Base-by-base conservation (phyloP, 2,113 vertebrate genomes). In the Eublepharis macularius region DNA sequence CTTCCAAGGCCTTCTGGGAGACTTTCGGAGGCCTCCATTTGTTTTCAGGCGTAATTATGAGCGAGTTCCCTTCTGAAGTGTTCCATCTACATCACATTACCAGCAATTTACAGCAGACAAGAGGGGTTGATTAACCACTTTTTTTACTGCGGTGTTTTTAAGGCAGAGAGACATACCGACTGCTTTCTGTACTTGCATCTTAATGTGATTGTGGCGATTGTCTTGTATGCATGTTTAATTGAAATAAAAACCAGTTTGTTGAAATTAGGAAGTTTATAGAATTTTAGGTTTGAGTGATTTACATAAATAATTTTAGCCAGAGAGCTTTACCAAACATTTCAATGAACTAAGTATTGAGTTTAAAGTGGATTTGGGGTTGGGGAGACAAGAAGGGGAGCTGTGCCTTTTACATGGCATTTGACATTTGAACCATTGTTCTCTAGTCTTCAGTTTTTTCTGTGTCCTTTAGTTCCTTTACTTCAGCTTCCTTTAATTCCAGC, bases 381-480 rank as follows among this genome's bases (percentile, higher is more conserved):
- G 21, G 21, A 29, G 19, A 4, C 3, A 73, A 32, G 63, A 45
- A 21, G 1, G 1, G 32, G 26, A 24, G 32, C 49, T 60, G 2
- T 79, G 66, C 21, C 2, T 2, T 74, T 80, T 66, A 34, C 54
- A 68, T 4, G 57, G 60, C 4, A 54, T 82, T 11, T 89, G 51
- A 82, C 75, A 89, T 86, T 76, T 80, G 80, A 1, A 57, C 14
- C 47, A 10, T 82, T 92, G 66, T 77, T 87, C 57, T 75, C 86
- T 43, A 7, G 1, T 82, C 84, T 92, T 66, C 36, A 4, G 82
- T 83, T 66, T 86, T 36, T 89, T 60, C 5, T 34, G 2, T 63
- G 68, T 57, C 81, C 2, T 75, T 82, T 80, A 63, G 75, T 32
- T 87, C n/a, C 60, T 83, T 14, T 82, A 57, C 43, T 73, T 69